These are phyloP conservation scores for Xylota sylvarum DNA, from an alignment of 2,888 invertebrate species.

Conservation along the genomic window DNA sequence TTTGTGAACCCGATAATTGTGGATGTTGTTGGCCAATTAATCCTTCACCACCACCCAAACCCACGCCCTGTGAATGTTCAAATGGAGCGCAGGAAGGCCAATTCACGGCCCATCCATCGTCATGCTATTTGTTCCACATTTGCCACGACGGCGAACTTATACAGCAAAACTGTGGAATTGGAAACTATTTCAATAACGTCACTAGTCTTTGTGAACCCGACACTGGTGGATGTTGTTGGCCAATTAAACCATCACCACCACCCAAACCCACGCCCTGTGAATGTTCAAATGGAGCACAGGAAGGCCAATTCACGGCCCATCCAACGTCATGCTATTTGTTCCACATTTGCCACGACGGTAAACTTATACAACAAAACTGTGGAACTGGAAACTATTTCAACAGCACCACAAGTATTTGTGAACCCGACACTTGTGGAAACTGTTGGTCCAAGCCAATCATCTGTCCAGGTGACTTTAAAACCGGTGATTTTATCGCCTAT, in stretches of 20 bases:
- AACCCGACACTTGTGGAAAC: constrained; percentile 45
- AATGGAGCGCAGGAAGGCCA: constrained; percentile 64
- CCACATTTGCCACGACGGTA: constrained; percentile 66
- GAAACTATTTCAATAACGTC: constrained; percentile 46
- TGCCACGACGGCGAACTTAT: constrained; percentile 52
- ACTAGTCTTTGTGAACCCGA: constrained; percentile 22
- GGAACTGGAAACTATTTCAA: constrained; percentile 77
- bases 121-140: constrained; percentile 51
- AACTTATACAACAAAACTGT: constrained; percentile 75
- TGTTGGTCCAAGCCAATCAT: constrained; percentile 25
- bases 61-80: constrained; percentile 15
- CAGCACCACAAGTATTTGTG: constrained; percentile 55
- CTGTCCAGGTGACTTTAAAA: constrained; percentile 48
- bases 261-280: constrained; percentile 27
- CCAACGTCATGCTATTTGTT: constrained; percentile 25
- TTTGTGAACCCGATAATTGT: constrained; percentile 29
- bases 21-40: constrained; percentile 55
- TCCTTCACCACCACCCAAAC: neutral
- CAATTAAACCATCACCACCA: constrained; percentile 9
- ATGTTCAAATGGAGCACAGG: constrained; percentile 28
- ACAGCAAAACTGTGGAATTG: constrained; percentile 40
- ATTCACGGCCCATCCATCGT: constrained; percentile 31
- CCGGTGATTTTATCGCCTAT: constrained; percentile 66
- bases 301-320: constrained; percentile 22
- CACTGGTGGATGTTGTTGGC: constrained; percentile 58